Base-by-base conservation (phyloP, 2,113 vertebrate genomes). In the Furnarius figulus region DNA sequence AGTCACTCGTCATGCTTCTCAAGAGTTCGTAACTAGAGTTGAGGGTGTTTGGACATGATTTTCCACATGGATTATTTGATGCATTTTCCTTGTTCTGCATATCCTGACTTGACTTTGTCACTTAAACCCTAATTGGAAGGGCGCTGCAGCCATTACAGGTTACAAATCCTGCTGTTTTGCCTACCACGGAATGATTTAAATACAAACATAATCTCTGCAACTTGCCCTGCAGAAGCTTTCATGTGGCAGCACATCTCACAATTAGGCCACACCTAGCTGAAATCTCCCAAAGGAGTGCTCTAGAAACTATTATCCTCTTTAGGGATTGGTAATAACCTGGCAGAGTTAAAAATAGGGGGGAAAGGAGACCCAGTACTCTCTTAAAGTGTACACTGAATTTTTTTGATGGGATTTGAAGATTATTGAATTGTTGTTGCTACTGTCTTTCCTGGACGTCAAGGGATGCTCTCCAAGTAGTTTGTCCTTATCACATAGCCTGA, bases 211-310 rank as follows among this genome's bases (percentile, higher is more conserved):
- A 86, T 94, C 95, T 86, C 76, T 87, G 42, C 71, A 86, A 44
- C 52, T 66, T 94, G 71, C 77, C 85, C 82, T 92, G 72, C 70
- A 97, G 95, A 97, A n/a, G 71, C 83, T 96, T 97, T 97, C 89
- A 17, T 96, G 89, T 91, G 95, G 77, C 31, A 0, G 90, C 92
- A 85, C 73, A 95, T 95, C 87, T 82, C 37, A 92, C 67, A 85
- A 93, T 95, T 80, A 94, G 93, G 92, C 94, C 95, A 96, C 97
- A 97, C 94, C 97, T 89, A 93, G 80, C 28, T 89, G 55, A 67
- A 91, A 85, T 94, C 89, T 98, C 94, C 71, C 87, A 74, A 59
- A 96, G 59, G 96, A 92, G 80, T 20, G 61, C 68, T 85, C 59
- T 44, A 87, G 66, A 89, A 90, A 95, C 59, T 33, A 47, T 88